A percentile compares a stretch with the other conserved stretches of the same genome.
phyloP scores from a whole-genome alignment of 2,888 invertebrate genomes.

The Myopa tessellatipennis region DNA sequence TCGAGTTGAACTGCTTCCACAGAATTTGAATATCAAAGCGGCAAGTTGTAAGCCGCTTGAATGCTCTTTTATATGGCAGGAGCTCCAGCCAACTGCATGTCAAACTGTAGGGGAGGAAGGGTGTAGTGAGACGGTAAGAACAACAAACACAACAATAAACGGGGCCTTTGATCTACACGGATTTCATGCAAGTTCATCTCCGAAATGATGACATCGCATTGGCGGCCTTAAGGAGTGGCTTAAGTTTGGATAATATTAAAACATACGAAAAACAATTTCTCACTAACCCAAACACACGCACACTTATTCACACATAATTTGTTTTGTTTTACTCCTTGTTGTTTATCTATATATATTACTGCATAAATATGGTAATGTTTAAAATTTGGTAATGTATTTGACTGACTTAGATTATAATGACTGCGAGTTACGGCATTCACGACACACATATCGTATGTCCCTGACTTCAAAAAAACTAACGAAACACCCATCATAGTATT shows the following conservation, averaged over 20 bases:
- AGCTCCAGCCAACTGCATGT: not conserved
- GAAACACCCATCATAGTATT: too few species aligned
- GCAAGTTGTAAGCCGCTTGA: not conserved
- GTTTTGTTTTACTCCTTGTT: too few species aligned
- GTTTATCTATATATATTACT: too few species aligned
- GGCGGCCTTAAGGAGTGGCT: not conserved
- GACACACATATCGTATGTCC: too few species aligned
- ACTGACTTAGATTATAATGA: too few species aligned
- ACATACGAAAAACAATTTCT: too few species aligned
- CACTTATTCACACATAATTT: too few species aligned
- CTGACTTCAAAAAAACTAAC: too few species aligned
- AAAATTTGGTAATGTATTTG: not conserved
- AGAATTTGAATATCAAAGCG: conserved; percentile 23
- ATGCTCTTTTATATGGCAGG: conserved; percentile 2
- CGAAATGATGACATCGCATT: not conserved
- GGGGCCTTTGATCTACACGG: not conserved
- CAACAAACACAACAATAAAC: not conserved
- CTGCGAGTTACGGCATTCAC: too few species aligned
- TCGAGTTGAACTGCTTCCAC: conserved; percentile 18
- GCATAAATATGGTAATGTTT: not conserved
- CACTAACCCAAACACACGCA: too few species aligned
- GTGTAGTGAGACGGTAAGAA: not conserved
- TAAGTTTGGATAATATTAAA: too few species aligned
- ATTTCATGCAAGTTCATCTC: conserved; percentile 6
- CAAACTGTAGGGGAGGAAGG: not conserved